Base-by-base conservation (phyloP, 92 coral and sea anemone genomes). In the Epizoanthus ramosus region DNA sequence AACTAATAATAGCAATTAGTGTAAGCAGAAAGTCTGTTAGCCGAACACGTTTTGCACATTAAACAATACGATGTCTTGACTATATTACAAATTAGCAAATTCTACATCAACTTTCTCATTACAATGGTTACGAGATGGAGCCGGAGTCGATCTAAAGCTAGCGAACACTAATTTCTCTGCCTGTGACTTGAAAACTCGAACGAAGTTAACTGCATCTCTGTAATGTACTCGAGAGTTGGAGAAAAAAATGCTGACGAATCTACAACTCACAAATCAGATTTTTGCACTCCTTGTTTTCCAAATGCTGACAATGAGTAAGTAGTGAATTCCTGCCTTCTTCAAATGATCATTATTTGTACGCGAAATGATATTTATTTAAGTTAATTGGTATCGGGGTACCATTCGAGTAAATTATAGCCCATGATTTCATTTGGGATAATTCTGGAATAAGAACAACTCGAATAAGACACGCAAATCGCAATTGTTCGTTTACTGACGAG, bases 261-360 rank as follows among this genome's bases (percentile, higher is more conserved):
- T 17, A 14, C 37, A 77, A 14, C 23, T 63, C 17, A 45, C 45
- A 28, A 33, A 9, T 4, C n/a, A 16, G 41, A 41, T 77, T 19
- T 5, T 8, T 47, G 13, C 54, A 8, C 54, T 60, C 22, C 50
- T 60, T 33, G 25, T 77, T 77, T 37, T 60, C 6, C 82, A 60
- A 22, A 5, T 77, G 70, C 69, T 77, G 82, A 13, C 21, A 43
- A 33, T 61, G 82, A 60, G 82, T 77, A 61, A 77, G 82, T 77
- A 61, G 16, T 6, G n/a, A 39, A 15, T 43, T 60, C 63, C 33
- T 12, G 12, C 24, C 15, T 45, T 21, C 54, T 39, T 69, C 4
- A 33, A 14, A 63, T 10, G 22, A 28, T 5, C 71, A 15, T 17
- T 33, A 14, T 33, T 67, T 18, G 39, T 67, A 1, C 71, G 37